A percentile compares a stretch with the other conserved stretches of the same genome.
These are phyloP conservation scores for Bombus confusus DNA, from an alignment of 1,140 invertebrate genomes.

Conservation along the genomic window DNA sequence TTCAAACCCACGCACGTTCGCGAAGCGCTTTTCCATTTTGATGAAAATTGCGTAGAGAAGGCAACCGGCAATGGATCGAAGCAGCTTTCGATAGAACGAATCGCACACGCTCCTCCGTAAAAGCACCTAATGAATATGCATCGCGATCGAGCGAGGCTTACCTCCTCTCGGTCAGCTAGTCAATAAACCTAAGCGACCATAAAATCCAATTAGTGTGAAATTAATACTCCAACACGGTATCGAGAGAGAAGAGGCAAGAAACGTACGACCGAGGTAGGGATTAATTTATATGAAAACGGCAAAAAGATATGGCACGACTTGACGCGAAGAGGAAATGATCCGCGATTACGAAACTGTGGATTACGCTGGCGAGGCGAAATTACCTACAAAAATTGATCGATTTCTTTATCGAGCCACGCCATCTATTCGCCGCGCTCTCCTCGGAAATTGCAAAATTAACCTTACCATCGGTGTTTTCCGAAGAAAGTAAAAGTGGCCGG, in stretches of 20 bases:
- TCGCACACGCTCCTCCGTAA: constrained; percentile 43
- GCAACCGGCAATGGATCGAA: background rate
- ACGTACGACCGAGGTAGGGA: constrained; percentile 20
- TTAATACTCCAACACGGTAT: constrained; percentile 73
- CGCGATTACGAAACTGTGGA: constrained; percentile 28
- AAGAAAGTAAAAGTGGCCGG: background rate
- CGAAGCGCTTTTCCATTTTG: background rate
- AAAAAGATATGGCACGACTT: constrained; percentile 42
- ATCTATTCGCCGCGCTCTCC: background rate
- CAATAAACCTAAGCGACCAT: constrained; percentile 80
- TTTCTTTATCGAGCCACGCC: constrained; percentile 36
- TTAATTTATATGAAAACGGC: constrained; percentile 59
- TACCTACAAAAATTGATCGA: constrained; percentile 33
- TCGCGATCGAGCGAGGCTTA: constrained; percentile 60
- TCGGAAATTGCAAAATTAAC: constrained; percentile 45
- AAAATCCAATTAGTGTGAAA: constrained; percentile 82
- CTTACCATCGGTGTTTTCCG: no score
- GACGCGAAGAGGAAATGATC: constrained; percentile 47
- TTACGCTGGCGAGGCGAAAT: constrained; percentile 4
- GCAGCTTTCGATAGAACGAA: constrained; percentile 33
- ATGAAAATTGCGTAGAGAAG: constrained; percentile 4
- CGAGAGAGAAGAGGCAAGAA: background rate
- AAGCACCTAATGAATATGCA: constrained; percentile 77
- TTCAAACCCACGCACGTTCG: background rate
- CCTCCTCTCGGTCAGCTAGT: constrained; percentile 55